Percentiles rank a stretch among this genome's conserved stretches.
These are phyloP conservation scores for Choloepus hoffmanni DNA, from an alignment of 2,113 vertebrate species.

Conservation along the genomic window DNA sequence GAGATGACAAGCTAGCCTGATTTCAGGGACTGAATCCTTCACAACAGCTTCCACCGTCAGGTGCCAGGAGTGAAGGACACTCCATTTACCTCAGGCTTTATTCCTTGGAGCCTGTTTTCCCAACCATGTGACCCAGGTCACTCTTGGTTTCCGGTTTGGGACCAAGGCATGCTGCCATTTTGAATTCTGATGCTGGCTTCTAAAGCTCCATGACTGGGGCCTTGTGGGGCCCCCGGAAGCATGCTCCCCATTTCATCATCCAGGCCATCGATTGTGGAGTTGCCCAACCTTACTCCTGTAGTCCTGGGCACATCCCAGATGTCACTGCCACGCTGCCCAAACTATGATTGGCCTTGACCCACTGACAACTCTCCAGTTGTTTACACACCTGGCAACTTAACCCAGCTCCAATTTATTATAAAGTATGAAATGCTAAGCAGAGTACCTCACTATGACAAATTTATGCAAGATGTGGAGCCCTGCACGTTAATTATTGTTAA, in stretches of 20 bases:
- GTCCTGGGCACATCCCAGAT: neutral
- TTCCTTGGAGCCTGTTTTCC: neutral
- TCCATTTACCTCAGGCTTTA: neutral
- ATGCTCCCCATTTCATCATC: neutral
- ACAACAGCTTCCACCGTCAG: neutral
- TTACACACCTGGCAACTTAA: conserved; percentile 9
- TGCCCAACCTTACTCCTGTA: neutral
- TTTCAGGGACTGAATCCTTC: neutral
- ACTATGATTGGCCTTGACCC: neutral
- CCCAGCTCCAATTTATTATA: neutral
- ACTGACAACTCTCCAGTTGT: neutral
- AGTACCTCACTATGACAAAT: no score
- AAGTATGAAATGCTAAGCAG: neutral
- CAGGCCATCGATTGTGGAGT: neutral
- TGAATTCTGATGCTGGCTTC: neutral
- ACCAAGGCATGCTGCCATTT: neutral
- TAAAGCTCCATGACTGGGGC: neutral
- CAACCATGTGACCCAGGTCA: neutral
- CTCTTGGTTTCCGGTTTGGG: neutral
- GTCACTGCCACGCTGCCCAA: neutral
- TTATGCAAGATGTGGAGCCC: neutral
- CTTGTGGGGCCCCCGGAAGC: neutral
- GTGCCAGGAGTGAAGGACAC: neutral
- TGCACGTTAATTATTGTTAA: neutral
- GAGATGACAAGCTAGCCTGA: neutral